phyloP scores from a whole-genome alignment of 2,888 invertebrate genomes.

The Drosophila engyochracea region DNA sequence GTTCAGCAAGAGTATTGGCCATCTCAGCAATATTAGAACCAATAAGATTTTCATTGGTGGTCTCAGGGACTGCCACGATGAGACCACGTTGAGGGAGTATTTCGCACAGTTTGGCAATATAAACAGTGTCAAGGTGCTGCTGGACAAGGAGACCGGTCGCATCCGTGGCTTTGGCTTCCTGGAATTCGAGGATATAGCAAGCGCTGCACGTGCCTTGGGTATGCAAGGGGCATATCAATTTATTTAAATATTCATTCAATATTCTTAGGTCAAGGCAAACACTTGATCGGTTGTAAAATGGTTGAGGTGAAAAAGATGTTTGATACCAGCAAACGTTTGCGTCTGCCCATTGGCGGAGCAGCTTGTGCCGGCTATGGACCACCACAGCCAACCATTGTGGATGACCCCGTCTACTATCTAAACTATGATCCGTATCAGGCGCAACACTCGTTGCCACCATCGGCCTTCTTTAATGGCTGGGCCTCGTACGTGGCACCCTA shows the following conservation, averaged over 20 bases:
- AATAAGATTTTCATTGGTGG: constrained; percentile 83
- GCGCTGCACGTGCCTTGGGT: constrained; percentile 83
- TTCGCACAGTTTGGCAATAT: constrained; percentile 81
- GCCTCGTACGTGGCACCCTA: constrained; percentile 73
- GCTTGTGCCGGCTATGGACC: constrained; percentile 77
- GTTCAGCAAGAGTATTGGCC: constrained; percentile 62
- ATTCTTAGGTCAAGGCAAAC: constrained; percentile 62
- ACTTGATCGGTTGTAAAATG: constrained; percentile 74
- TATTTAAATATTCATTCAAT: not conserved
- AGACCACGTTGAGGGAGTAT: constrained; percentile 75
- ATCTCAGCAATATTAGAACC: constrained; percentile 57
- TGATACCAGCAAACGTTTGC: constrained; percentile 68
- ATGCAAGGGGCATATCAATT: constrained; percentile 24
- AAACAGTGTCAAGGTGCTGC: constrained; percentile 76
- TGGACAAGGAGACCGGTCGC: constrained; percentile 83
- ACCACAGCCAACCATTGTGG: constrained; percentile 66
- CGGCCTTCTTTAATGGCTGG: constrained; percentile 75
- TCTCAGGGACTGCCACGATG: constrained; percentile 82
- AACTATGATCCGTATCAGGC: constrained; percentile 69
- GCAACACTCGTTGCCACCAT: constrained; percentile 63
- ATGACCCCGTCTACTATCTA: constrained; percentile 40
- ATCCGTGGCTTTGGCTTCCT: constrained; percentile 83
- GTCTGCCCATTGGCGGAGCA: constrained; percentile 84
- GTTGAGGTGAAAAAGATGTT: constrained; percentile 83
- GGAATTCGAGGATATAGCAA: constrained; percentile 80